Evolutionary conservation across 1,140 invertebrate genomes (phyloP).

Genomic region (Microplitis mediator): DNA sequence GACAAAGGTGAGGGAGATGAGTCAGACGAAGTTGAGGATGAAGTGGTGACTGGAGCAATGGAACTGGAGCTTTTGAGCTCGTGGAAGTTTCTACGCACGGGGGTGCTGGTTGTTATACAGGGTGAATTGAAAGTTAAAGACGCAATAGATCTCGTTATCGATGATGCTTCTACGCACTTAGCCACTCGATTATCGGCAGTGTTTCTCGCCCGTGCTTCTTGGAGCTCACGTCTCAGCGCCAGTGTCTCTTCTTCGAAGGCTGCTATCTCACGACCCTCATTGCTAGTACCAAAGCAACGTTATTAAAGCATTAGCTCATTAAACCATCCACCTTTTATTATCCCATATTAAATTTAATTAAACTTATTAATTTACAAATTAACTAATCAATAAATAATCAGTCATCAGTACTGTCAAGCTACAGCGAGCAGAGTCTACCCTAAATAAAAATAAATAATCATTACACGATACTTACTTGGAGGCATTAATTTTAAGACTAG

Average conservation of each 20-base stretch:
- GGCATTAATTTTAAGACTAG: conserved; percentile 43
- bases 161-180: conserved; percentile 58
- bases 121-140: conserved; percentile 52
- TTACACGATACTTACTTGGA: conserved; percentile 49
- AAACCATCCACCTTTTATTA: background rate
- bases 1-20: conserved; percentile 19
- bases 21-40: conserved; percentile 15
- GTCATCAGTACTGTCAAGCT: background rate
- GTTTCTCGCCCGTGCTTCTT: conserved; percentile 54
- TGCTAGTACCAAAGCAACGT: conserved; percentile 43
- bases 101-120: conserved; percentile 55
- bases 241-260: conserved; percentile 60
- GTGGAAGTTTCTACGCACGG: conserved; percentile 53
- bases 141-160: conserved; percentile 44
- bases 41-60: conserved; percentile 10
- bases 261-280: conserved; percentile 56
- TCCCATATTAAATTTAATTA: background rate
- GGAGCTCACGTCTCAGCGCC: conserved; percentile 55
- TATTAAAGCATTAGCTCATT: background rate
- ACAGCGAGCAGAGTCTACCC: background rate
- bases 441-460: background rate
- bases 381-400: background rate
- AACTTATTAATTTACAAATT: background rate
- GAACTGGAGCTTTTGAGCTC: conserved; percentile 19
- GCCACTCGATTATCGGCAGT: conserved; percentile 47